phyloP scores from a whole-genome alignment of 53 echinoderm and acorn worm genomes.

The Mesocentrotus franciscanus region DNA sequence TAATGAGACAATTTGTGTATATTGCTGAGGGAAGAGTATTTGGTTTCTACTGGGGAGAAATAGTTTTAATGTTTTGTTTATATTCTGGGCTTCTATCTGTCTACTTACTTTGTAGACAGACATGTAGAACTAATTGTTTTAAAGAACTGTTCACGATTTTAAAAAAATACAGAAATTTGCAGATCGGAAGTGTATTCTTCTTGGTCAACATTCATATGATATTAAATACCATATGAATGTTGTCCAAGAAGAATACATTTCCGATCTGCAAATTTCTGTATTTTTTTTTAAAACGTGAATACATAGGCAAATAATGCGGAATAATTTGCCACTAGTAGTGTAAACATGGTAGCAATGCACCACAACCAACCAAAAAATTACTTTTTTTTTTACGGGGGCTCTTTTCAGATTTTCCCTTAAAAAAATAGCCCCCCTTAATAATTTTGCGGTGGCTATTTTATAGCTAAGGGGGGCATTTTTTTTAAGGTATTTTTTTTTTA shows the following conservation, averaged over 20 bases:
- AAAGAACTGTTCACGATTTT: not conserved
- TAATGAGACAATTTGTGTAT: conserved; percentile 11
- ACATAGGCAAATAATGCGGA: no score
- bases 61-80: conserved; percentile 13
- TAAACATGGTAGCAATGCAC: no score
- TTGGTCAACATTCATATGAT: no score
- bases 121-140: not conserved
- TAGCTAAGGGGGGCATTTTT: no score
- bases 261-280: not conserved
- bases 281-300: not conserved
- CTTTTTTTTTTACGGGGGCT: no score
- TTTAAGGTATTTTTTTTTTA: no score
- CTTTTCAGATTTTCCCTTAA: no score
- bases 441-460: no score
- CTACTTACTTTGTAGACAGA: not conserved
- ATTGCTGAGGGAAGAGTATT: not conserved
- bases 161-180: not conserved
- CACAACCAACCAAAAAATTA: no score
- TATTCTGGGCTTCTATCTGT: not conserved
- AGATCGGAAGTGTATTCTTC: not conserved
- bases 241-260: not conserved
- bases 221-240: no score
- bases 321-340: no score
- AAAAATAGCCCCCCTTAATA: no score
- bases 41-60: not conserved